These are phyloP conservation scores for Hirtodrosophila confusa DNA, from an alignment of 2,888 invertebrate species.

Conservation along the genomic window DNA sequence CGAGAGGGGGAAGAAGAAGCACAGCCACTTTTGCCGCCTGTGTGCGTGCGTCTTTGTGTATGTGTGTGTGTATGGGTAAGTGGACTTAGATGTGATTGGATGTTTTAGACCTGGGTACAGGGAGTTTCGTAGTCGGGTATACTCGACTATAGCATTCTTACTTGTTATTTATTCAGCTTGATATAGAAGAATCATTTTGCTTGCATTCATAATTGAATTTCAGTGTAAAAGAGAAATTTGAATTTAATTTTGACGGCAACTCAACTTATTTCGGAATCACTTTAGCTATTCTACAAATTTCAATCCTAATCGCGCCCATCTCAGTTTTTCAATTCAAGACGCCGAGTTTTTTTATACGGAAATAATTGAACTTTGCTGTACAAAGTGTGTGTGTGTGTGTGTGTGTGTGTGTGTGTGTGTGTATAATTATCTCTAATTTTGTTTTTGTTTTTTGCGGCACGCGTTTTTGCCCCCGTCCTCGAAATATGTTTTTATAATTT, in stretches of 20 bases:
- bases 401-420: not conserved
- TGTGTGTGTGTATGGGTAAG: too few relatives aligned
- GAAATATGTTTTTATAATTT: conserved; percentile 39
- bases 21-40: too few relatives aligned
- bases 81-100: too few relatives aligned
- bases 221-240: too few relatives aligned
- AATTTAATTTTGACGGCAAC: not conserved
- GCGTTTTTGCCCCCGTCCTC: conserved; percentile 32
- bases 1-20: too few relatives aligned
- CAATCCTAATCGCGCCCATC: conserved; percentile 9
- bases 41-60: too few relatives aligned
- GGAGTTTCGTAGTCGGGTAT: too few relatives aligned
- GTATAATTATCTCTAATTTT: conserved; percentile 29
- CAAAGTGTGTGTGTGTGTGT: not conserved
- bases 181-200: too few relatives aligned
- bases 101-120: too few relatives aligned
- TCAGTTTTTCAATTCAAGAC: conserved; percentile 11
- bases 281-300: not conserved
- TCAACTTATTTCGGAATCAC: conserved; percentile 3
- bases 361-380: conserved; percentile 38
- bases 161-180: too few relatives aligned
- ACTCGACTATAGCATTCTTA: too few relatives aligned
- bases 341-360: conserved; percentile 29
- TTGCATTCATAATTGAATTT: not conserved
- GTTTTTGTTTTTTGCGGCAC: conserved; percentile 21